Percentiles rank a stretch among this genome's conserved stretches.
phyloP scores from a whole-genome alignment of 2,113 vertebrate genomes.

The Catharus minimus region DNA sequence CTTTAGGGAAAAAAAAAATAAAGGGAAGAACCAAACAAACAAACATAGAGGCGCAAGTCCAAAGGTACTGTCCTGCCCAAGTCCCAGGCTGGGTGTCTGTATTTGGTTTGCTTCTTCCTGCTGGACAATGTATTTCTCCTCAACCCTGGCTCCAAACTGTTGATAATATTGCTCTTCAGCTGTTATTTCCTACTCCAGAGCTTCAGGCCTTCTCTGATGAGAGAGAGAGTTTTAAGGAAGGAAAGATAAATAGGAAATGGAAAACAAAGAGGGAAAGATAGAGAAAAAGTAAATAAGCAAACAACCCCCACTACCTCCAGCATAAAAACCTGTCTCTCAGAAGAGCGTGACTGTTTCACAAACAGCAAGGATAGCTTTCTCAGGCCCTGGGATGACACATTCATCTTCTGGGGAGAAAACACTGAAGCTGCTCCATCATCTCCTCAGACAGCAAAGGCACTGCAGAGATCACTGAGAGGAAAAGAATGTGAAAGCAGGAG shows the following conservation, averaged over 20 bases:
- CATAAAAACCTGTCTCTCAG: background rate
- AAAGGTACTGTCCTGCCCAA: background rate
- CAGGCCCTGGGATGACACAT: background rate
- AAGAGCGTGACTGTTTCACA: accelerated
- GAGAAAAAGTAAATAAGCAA: background rate
- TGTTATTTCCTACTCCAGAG: background rate
- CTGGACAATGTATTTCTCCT: background rate
- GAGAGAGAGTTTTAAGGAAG: background rate
- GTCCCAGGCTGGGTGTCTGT: background rate
- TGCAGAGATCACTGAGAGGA: background rate
- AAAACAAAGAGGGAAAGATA: background rate
- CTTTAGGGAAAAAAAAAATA: too few species aligned
- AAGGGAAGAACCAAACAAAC: background rate
- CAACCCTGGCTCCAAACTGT: background rate
- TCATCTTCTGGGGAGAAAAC: background rate
- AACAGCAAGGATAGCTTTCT: background rate
- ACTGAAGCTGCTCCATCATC: background rate
- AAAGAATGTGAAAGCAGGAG: background rate
- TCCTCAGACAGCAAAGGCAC: background rate
- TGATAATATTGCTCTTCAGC: background rate
- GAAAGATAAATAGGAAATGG: background rate
- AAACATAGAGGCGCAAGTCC: accelerated
- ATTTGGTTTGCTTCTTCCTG: background rate
- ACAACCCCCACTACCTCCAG: background rate
- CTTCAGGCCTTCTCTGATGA: background rate